Conservation (phyloP, 2,113 vertebrate genomes). For the Lipophrys pholis region DNA sequence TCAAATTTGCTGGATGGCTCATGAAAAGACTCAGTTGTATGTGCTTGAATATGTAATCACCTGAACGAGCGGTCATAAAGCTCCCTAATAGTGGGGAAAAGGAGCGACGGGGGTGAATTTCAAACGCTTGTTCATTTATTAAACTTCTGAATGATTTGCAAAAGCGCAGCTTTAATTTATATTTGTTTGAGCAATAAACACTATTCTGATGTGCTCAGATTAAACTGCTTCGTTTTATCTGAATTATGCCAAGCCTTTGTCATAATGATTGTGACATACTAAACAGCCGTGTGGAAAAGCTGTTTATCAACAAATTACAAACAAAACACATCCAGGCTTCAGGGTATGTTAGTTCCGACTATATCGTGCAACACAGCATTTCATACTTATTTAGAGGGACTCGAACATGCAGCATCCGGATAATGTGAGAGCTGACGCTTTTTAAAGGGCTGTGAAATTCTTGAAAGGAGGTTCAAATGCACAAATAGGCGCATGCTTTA, state of each 20-base stretch:
- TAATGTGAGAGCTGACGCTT: constrained; percentile 61
- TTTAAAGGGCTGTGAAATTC: constrained; percentile 75
- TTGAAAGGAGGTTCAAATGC: constrained; percentile 61
- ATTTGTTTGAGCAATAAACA: constrained; percentile 67
- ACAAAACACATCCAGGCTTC: constrained; percentile 63
- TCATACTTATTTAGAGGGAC: constrained; percentile 64
- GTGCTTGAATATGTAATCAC: constrained; percentile 72
- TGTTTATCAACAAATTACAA: constrained; percentile 82
- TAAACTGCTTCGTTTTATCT: constrained; percentile 65
- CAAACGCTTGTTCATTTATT: constrained; percentile 71
- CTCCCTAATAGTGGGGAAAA: constrained; percentile 44
- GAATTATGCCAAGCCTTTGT: constrained; percentile 65
- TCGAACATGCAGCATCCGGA: constrained; percentile 53
- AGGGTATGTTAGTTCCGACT: constrained; percentile 64
- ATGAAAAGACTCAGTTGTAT: constrained; percentile 71
- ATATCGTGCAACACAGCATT: constrained; percentile 67
- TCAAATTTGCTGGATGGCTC: constrained; percentile 65
- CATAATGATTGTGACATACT: constrained; percentile 61
- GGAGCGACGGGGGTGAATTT: constrained; percentile 65
- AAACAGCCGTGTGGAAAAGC: constrained; percentile 68
- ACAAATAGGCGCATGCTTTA: constrained; percentile 42
- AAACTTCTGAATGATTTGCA: constrained; percentile 59
- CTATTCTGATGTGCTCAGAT: constrained; percentile 60
- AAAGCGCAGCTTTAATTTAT: constrained; percentile 55
- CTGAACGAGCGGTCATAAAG: constrained; percentile 60